phyloP scores from a whole-genome alignment of 1,140 invertebrate species.

The Dufourea novaeangliae region DNA sequence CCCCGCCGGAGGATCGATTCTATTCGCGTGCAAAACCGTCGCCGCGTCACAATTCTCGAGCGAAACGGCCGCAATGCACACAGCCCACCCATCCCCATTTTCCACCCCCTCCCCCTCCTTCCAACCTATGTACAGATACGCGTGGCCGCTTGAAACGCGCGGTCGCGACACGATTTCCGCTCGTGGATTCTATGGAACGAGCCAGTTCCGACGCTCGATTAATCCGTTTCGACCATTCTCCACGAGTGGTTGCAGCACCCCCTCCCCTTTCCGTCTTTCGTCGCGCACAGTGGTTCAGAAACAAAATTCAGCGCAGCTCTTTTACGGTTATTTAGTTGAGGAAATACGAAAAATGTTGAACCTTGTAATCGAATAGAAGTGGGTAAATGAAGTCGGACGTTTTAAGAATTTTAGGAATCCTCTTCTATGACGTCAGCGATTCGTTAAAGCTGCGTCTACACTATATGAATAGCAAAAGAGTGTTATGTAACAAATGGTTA shows the following conservation, averaged over 20 bases:
- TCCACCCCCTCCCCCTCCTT: not conserved
- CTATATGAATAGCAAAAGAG: too few relatives aligned
- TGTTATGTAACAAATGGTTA: too few relatives aligned
- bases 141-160: conserved; percentile 25
- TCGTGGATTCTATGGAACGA: conserved; percentile 20
- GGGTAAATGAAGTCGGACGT: too few relatives aligned
- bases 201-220: conserved; percentile 14
- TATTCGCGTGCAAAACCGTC: not conserved
- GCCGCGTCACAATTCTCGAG: conserved; percentile 33
- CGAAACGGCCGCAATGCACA: conserved; percentile 28
- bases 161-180: conserved; percentile 42
- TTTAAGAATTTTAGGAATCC: too few relatives aligned
- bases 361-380: too few relatives aligned
- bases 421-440: too few relatives aligned
- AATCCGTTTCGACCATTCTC: conserved; percentile 31
- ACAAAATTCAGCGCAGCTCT: too few relatives aligned
- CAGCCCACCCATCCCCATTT: not conserved
- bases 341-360: too few relatives aligned
- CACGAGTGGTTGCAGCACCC: not conserved
- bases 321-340: too few relatives aligned
- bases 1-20: conserved; percentile 31
- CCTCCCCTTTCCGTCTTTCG: not conserved
- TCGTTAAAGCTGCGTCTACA: too few relatives aligned
- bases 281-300: too few relatives aligned
- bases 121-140: conserved; percentile 39